Percentiles rank a stretch among this genome's conserved stretches.
phyloP scores from a whole-genome alignment of 2,797 vertebrate genomes.

The Falco naumanni region DNA sequence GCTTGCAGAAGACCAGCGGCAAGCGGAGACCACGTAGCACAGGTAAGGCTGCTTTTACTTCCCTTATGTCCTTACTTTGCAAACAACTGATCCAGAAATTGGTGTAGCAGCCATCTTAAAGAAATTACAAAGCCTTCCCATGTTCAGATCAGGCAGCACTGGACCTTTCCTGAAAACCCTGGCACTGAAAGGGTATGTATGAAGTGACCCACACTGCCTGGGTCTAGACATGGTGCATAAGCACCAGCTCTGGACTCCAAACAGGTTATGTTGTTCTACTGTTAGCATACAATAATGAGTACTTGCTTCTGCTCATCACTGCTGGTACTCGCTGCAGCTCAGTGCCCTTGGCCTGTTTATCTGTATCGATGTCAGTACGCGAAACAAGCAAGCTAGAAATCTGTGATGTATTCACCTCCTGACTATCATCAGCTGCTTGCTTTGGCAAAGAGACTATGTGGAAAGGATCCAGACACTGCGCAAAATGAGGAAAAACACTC shows the following conservation, averaged over 20 bases:
- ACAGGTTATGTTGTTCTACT: not conserved
- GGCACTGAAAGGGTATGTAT: accelerated
- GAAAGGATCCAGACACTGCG: accelerated
- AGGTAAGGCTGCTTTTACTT: not conserved
- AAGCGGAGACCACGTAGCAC: not conserved
- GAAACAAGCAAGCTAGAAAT: not conserved
- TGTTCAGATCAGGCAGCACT: not conserved
- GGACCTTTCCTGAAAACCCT: too few relatives aligned
- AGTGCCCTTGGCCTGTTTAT: not conserved
- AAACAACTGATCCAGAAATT: not conserved
- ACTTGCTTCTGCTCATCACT: not conserved
- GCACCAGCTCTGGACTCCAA: not conserved
- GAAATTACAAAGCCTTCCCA: not conserved
- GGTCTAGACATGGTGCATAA: accelerated
- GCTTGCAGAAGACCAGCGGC: not conserved
- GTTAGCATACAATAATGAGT: too few relatives aligned
- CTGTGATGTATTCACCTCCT: not conserved
- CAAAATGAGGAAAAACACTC: not conserved
- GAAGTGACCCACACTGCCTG: not conserved
- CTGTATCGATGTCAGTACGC: not conserved
- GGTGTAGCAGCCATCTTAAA: accelerated
- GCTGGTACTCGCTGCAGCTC: not conserved
- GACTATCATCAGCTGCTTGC: not conserved
- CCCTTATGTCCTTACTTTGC: not conserved
- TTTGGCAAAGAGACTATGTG: not conserved